These are phyloP conservation scores for Drosophila dunni DNA, from an alignment of 1,140 invertebrate genomes.

Conservation along the genomic window DNA sequence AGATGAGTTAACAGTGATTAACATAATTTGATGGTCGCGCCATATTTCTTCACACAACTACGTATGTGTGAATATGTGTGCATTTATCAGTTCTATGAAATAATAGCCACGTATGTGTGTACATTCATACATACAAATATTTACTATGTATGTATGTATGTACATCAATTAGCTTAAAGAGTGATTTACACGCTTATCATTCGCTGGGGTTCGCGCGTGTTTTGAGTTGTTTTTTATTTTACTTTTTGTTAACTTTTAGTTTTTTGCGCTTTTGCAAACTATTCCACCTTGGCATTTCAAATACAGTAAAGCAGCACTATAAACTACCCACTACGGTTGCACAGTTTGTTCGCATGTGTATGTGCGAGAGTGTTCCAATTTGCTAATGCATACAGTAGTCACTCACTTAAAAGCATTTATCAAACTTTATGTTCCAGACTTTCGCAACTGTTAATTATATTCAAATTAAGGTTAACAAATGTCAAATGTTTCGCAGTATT, in stretches of 20 bases:
- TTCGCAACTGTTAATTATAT: too few species aligned
- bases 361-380: neutral
- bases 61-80: constrained; percentile 2
- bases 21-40: constrained; percentile 66
- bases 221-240: constrained; percentile 56
- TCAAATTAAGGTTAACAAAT: too few species aligned
- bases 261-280: constrained; percentile 36
- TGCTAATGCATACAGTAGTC: too few species aligned
- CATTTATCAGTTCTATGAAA: constrained; percentile 4
- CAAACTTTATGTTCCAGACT: too few species aligned
- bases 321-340: neutral
- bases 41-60: constrained; percentile 20
- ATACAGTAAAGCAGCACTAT: constrained; percentile 10
- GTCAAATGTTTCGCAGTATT: too few species aligned
- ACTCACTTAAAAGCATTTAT: neutral
- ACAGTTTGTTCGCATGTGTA: neutral
- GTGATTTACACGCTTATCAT: constrained; percentile 69
- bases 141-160: constrained; percentile 7
- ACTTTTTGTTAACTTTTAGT: constrained; percentile 33
- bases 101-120: constrained; percentile 7
- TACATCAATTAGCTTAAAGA: constrained; percentile 55
- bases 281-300: constrained; percentile 14
- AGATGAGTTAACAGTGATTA: constrained; percentile 47
- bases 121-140: constrained; percentile 15
- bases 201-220: constrained; percentile 62